phyloP scores from a whole-genome alignment of 2,888 invertebrate genomes.

The Drepana falcataria region DNA sequence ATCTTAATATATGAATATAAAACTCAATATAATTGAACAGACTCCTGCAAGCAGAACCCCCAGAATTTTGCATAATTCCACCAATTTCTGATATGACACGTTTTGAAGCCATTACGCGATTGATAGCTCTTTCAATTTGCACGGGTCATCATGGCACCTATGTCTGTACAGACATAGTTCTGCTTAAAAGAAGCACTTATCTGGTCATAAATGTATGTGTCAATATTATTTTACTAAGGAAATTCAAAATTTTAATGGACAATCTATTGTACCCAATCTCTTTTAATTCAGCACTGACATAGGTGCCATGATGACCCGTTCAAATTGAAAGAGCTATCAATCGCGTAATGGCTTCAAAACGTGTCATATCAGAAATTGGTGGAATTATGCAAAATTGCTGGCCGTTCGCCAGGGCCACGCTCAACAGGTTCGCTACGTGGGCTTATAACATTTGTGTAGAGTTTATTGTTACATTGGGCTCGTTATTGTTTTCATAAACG shows the following conservation, averaged over 20 bases:
- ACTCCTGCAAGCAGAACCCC: too few species aligned
- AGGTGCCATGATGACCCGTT: neutral
- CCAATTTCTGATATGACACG: conserved; percentile 28
- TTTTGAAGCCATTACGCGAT: conserved; percentile 25
- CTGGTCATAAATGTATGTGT: too few species aligned
- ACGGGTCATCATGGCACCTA: neutral
- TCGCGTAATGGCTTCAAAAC: conserved; percentile 25
- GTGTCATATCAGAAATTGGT: conserved; percentile 28
- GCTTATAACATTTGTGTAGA: neutral
- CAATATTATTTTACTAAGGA: too few species aligned
- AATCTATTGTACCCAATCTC: too few species aligned
- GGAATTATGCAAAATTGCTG: conserved; percentile 36
- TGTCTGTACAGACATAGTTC: too few species aligned
- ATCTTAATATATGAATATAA: too few species aligned
- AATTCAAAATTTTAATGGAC: too few species aligned
- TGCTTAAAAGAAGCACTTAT: too few species aligned
- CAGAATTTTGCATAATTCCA: conserved; percentile 34
- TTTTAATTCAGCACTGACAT: neutral
- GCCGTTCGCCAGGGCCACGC: conserved; percentile 30
- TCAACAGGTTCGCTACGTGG: conserved; percentile 36
- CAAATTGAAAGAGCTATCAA: conserved; percentile 20
- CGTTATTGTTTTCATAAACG: neutral
- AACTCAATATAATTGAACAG: too few species aligned
- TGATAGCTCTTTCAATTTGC: conserved; percentile 19
- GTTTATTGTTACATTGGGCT: conserved; percentile 1